Evolutionary conservation across 1,140 invertebrate genomes (phyloP), one percentile per base, ranked within the genome.

Genomic region (Yoshiicerus persimilis): DNA sequence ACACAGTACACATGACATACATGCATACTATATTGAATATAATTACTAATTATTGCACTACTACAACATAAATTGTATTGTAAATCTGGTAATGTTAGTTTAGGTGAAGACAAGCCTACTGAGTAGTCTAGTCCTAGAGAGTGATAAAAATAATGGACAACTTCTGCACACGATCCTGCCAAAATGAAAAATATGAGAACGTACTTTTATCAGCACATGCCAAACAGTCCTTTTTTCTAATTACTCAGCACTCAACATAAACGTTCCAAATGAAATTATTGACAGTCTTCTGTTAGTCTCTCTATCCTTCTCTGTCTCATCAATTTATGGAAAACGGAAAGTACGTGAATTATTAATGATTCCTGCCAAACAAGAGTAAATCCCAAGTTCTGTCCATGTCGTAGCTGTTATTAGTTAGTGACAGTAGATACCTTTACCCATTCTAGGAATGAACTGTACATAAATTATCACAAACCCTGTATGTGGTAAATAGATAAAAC

Each of bases 321-420:
- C 23, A 80, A 36, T 34, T 36, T 30, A 80, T 80, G 34, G 32
- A 32, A 80, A 80, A 80, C 38, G 75, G n/a, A 80, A 80, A 80
- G 75, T 80, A 80, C 75, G 75, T 80, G 75, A 80, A 80, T 80
- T 80, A 80, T 80, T 80, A 80, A 80, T 80, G 30, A 80, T 80
- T 80, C 75, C 75, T 80, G 75, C 75, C 75, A 80, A 80, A 70
- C 27, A 80, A 80, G 75, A 38, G 75, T 36, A 80, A 80, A 80
- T 80, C 75, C 75, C 75, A 38, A 80, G 75, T 80, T 80, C 75
- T 80, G 75, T 80, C 75, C 75, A 80, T 38, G 13, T 38, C 30
- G 6, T 36, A 38, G 20, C 32, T 36, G 6, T 70, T 70, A 70
- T 25, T 70, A 30, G 64, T 27, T 66, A 66, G 27, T 27, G 23